These are phyloP conservation scores for Tragelaphus imberbis DNA, from an alignment of 2,113 vertebrate species.

Conservation along the genomic window DNA sequence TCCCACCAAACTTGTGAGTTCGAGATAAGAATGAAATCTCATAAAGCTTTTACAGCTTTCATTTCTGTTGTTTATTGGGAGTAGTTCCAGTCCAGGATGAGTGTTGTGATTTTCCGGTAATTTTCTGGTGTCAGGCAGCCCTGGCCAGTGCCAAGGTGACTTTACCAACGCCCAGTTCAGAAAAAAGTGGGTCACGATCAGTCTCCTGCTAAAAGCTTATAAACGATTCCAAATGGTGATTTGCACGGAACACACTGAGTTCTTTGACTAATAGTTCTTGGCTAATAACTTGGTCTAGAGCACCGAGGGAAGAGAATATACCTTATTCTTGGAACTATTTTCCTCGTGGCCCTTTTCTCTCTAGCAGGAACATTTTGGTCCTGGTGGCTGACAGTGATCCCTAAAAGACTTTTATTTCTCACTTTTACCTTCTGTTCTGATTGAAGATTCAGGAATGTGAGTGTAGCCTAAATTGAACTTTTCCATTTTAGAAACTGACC, in stretches of 20 bases:
- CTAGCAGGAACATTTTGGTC: not conserved
- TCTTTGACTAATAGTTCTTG: not conserved
- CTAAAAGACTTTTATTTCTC: not conserved
- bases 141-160: slow-evolving; percentile 55
- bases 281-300: not conserved
- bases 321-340: slow-evolving; percentile 7
- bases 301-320: not conserved
- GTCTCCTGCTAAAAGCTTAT: slow-evolving; percentile 15
- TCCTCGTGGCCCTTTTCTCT: not conserved
- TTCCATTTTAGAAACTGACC: not conserved
- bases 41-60: not conserved
- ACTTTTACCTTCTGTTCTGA: not conserved
- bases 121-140: slow-evolving; percentile 7
- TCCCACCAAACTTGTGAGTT: not conserved
- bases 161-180: not conserved
- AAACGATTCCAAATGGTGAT: slow-evolving; percentile 50
- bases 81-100: not conserved
- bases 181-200: slow-evolving; percentile 8
- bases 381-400: not conserved
- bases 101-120: slow-evolving; percentile 38
- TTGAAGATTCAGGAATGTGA: not conserved
- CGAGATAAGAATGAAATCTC: slow-evolving; percentile 13
- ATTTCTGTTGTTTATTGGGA: not conserved
- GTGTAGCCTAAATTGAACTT: not conserved
- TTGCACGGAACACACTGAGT: slow-evolving; percentile 8